Conservation (phyloP, 2,888 invertebrate genomes). For the Dioctria linearis region DNA sequence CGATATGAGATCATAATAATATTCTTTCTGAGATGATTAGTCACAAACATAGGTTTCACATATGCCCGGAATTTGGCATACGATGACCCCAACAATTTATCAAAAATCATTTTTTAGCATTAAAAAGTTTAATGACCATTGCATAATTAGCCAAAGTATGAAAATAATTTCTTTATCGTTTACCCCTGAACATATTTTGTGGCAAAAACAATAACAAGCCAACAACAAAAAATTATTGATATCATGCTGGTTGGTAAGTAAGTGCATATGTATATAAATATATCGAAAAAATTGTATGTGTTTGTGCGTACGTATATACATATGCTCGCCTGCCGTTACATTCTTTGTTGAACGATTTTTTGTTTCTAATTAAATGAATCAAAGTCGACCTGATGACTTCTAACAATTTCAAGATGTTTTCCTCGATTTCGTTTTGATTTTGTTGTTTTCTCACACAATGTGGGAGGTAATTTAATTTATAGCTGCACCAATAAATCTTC, state of each 20-base stretch:
- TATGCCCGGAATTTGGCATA: background rate
- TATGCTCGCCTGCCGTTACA: background rate
- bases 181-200: background rate
- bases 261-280: too few species aligned
- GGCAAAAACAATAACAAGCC: too few species aligned
- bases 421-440: background rate
- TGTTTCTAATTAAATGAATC: slow-evolving; percentile 3
- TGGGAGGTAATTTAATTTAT: slow-evolving; percentile 27
- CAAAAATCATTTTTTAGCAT: background rate
- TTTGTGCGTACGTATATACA: too few species aligned
- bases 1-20: too few species aligned
- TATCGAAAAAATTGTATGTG: too few species aligned
- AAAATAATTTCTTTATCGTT: background rate
- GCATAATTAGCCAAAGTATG: background rate
- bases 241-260: too few species aligned
- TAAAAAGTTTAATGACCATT: slow-evolving; percentile 6
- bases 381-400: background rate
- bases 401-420: background rate
- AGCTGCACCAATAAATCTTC: slow-evolving; percentile 3
- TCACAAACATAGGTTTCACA: background rate
- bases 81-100: slow-evolving; percentile 1
- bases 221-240: too few species aligned
- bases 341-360: background rate
- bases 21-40: too few species aligned
- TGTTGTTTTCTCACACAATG: background rate